Evolutionary conservation across 2,113 vertebrate species (phyloP), one percentile per base, ranked within the genome.

Genomic region (Ceyx margarethae): DNA sequence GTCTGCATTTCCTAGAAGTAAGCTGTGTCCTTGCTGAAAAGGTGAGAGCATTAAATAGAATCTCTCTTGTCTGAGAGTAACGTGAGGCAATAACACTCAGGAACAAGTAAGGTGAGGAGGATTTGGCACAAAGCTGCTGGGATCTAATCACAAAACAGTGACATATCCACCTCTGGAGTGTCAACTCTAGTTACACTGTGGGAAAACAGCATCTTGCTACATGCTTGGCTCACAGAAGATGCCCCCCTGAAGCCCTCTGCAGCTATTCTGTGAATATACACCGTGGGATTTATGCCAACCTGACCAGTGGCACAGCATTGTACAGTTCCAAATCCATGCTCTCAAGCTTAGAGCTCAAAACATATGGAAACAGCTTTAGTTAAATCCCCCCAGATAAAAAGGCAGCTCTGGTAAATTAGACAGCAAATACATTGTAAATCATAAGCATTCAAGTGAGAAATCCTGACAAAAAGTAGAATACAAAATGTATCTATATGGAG

Each of bases 351-450:
- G 74, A 74, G 81, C 74, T 89, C 71, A 82, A 84, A 91, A 85
- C 89, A 79, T 85, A 89, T 33, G 71, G 89, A 85, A 92, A 89
- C 64, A 77, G 87, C 72, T 94, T 96, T 89, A 89, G 72, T 81
- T 85, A 95, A 95, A 89, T 85, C 81, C 25, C 8, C 25, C 23
- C 6, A 14, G 72, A 73, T 91, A 93, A 94, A 95, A 73, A 5
- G 0, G 7, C 54, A 89, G 87, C 84, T 91, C 77, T 1, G 5
- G 67, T 94, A 83, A 87, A 87, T 92, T 81, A 91, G 68, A 85
- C 91, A 60, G 51, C 76, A 92, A 91, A 73, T 80, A 64, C 1
- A 0, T 85, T 67, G 26, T 93, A 92, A 82, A 89, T 93, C 46
- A 10, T 66, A 77, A 67, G 43, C 43, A 56, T 87, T 71, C 68